Base-by-base conservation (phyloP, 1,140 invertebrate genomes). In the Lepidostoma basale region DNA sequence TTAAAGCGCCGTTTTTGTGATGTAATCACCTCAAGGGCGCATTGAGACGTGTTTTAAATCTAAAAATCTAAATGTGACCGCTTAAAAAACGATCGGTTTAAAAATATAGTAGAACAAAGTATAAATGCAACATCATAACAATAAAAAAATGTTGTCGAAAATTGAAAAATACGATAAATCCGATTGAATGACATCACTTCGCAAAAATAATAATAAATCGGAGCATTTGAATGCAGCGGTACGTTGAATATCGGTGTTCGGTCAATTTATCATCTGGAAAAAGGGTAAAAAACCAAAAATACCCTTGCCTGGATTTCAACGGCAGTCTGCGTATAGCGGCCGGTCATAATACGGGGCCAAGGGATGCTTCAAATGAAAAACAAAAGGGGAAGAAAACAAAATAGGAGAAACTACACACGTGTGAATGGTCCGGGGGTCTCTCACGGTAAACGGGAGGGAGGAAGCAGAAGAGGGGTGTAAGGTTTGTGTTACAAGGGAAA, bases 221-320 rank as follows among this genome's bases (percentile, higher is more conserved):
- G 25, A n/a, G 45, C 14, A 52, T 28, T 62, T 68, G 58, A 62
- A 54, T 68, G 58, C 45, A 36, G 30, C 16, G 14, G 22, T 68
- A 26, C 36, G 10, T 23, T 10, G 20, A 18, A 44, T 45, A 68
- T 68, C 58, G 56, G 45, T 33, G 22, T 44, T 52, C 62, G 52
- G 18, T 30, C 49, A 40, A 68, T 62, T 59, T 64, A 69, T 69
- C 39, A 44, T 60, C 23, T 59, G n/a, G 40, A 26, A 49, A 33
- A n/a, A n/a, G n/a, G 12, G 36, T 36, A 23, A 40, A 56, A 66
- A 22, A 25, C n/a, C 14, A 16, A 39, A n/a, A n/a, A 36, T 9
- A 47, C 16, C 9, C 30, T 12, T 2, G 26, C 4, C 20, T 18
- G 25, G 4, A 12, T 9, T 6, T 23, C 12, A 23, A n/a, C 20